Evolutionary conservation across 2,113 vertebrate genomes (phyloP), one percentile per base, ranked within the genome.

Genomic region (Pluvianellus socialis): DNA sequence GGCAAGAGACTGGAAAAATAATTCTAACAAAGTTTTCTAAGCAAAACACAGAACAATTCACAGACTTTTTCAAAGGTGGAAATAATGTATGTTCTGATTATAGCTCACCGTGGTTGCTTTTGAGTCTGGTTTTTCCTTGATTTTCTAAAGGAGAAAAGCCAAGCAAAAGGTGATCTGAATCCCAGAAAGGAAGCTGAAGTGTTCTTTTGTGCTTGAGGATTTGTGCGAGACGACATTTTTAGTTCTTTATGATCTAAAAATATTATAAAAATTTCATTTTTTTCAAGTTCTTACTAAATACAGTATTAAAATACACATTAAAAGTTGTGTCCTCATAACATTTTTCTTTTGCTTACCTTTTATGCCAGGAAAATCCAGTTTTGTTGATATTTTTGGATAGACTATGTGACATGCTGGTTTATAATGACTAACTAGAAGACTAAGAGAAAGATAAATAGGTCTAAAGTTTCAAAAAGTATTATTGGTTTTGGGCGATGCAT

Each of bases 101-200:
- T 55, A 92, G 90, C 98, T 98, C 83, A 98, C 98, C 97, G 93
- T 97, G 75, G 90, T 38, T 96, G 93, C 33, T 90, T 95, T 88
- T 79, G 93, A 2, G 91, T 50, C 7, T 92, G 97, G 33, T 83
- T 95, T 77, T 98, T 98, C 85, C 92, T 93, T 5, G 97, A 94
- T 97, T 98, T 98, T 93, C 97, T 97, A 52, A 98, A 98, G 44
- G 98, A 98, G 86, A 98, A 98, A 44, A 98, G 95, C 88, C 98
- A 98, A 61, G 98, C 94, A 42, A 98, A 97, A 1, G 98, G 98
- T 10, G 98, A 98, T 71, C 97, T 97, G 85, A 98, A 96, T 40
- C 97, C 98, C 72, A 96, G 94, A 83, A 97, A 93, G 15, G 98
- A 97, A 84, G 97, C 3, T 16, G 93, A 82, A 27, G 75, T 80